Evolutionary conservation across 2,113 vertebrate genomes (phyloP).

Genomic region (Tyrannus savana): DNA sequence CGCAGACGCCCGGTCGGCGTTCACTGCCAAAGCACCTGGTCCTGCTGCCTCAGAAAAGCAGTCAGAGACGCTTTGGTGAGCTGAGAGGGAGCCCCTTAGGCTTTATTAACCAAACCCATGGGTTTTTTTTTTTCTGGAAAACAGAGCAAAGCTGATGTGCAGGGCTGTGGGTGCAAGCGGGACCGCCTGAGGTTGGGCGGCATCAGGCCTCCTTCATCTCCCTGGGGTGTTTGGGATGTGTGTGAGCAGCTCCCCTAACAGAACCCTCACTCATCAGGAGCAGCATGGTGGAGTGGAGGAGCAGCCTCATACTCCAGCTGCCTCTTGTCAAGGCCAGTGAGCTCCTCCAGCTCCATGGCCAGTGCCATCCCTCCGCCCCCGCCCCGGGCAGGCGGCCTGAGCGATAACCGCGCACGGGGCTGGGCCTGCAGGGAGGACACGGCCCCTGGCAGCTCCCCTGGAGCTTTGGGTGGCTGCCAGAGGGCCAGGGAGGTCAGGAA

Average conservation of each 20-base stretch:
- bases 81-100: not conserved
- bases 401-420: rapidly evolving
- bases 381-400: rapidly evolving
- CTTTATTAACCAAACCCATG: not conserved
- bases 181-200: not conserved
- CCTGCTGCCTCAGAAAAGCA: not conserved
- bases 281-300: not conserved
- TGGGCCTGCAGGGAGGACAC: rapidly evolving
- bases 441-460: rapidly evolving
- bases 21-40: conserved; percentile 29
- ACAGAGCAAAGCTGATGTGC: not conserved
- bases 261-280: rapidly evolving
- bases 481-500: not conserved
- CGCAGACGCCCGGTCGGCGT: not conserved
- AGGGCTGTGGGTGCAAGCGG: rapidly evolving
- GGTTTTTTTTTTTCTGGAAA: not conserved
- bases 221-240: rapidly evolving
- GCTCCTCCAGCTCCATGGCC: not conserved
- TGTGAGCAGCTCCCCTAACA: not conserved
- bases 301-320: not conserved
- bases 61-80: not conserved
- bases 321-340: not conserved
- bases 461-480: not conserved
- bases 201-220: not conserved
- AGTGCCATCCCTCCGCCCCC: rapidly evolving